phyloP scores from a whole-genome alignment of 1,140 invertebrate genomes.

The Drosophila micromelanica region DNA sequence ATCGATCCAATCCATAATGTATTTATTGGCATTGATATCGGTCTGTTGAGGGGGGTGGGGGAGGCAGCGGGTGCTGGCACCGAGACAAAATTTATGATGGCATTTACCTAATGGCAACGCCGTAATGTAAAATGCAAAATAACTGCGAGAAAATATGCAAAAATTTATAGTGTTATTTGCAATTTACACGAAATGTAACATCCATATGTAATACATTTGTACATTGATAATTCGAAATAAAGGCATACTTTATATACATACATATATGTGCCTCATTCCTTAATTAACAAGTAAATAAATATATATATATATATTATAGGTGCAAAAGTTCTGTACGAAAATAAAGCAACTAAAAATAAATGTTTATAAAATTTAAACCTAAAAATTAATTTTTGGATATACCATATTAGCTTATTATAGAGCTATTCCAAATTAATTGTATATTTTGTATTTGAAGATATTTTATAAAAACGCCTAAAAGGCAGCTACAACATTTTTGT shows the following conservation, averaged over 20 bases:
- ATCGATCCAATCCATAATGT: constrained; percentile 51
- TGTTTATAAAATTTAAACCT: no score
- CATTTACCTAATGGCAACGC: constrained; percentile 67
- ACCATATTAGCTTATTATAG: no score
- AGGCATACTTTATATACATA: no score
- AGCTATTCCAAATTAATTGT: neutral
- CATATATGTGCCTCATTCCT: no score
- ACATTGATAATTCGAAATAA: neutral
- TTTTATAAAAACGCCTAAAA: constrained; percentile 16
- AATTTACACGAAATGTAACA: constrained; percentile 68
- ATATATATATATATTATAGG: no score
- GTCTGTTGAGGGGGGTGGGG: no score
- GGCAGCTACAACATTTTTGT: neutral
- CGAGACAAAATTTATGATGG: constrained; percentile 71
- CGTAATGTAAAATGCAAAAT: constrained; percentile 58
- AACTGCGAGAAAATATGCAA: constrained; percentile 47
- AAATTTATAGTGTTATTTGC: constrained; percentile 74
- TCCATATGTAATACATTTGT: constrained; percentile 9
- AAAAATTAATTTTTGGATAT: no score
- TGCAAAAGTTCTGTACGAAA: no score
- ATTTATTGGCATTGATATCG: constrained; percentile 60
- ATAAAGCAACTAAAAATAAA: no score
- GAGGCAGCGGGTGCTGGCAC: constrained; percentile 5
- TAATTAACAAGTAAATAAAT: no score
- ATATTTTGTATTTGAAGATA: neutral